Base-by-base conservation (phyloP, 2,113 vertebrate genomes). In the Spheniscus mendiculus region DNA sequence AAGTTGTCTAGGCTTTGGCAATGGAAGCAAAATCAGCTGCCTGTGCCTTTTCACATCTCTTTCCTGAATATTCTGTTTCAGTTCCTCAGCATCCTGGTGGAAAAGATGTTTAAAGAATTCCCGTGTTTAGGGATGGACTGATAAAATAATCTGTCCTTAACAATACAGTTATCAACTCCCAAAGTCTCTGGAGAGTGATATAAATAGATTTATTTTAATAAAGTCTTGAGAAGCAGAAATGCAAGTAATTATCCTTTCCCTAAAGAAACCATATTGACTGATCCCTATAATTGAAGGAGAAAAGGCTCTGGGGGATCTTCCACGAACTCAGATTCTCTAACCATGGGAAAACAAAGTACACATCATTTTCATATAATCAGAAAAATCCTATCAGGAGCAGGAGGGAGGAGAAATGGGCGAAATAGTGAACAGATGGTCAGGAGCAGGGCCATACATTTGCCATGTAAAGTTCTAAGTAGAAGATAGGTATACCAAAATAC, bases 141-240 rank as follows among this genome's bases (percentile, higher is more conserved):
- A 36, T 73, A 70, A 89, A 84, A 91, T 92, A 71, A 86, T 83
- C 36, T 78, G 55, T 83, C 59, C 50, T 56, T 95, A 90, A 89
- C 89, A 78, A 61, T 92, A 52, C 29, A 70, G 26, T 87, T 89
- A 76, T 34, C 89, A 91, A 55, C 63, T 96, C 62, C 15, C 30
- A 26, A 89, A 62, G 47, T 93, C 78, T 93, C 65, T 89, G 52
- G 69, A 72, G 71, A 62, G 34, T 66, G 25, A 52, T 87, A 89
- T 74, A 91, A 81, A 82, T 84, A 97, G 69, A 70, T 89, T 34
- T 70, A 70, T 78, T 93, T 91, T 83, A 96, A 66, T 93, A 17
- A 93, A 61, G 52, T 67, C 70, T 88, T 83, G 79, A 97, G 77
- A 87, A 89, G 56, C 73, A 94, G 83, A 94, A 91, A 87, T 83